Evolutionary conservation across 2,797 vertebrate genomes (phyloP).

Genomic region (Rhinatrema bivittatum): DNA sequence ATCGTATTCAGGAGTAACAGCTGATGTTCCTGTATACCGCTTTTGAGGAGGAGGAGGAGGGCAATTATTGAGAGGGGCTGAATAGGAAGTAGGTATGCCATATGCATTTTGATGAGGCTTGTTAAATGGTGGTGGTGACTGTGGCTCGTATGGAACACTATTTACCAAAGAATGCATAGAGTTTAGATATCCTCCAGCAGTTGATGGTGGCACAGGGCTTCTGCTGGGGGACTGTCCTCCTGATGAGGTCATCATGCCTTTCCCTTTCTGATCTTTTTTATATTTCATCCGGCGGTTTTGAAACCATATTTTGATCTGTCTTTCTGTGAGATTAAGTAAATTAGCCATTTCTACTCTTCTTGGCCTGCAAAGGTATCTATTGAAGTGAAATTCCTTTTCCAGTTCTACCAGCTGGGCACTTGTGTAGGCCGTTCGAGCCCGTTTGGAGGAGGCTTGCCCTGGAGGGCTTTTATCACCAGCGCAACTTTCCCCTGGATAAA

Average conservation of each 20-base stretch:
- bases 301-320: constrained; percentile 99
- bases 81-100: constrained; percentile 81
- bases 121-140: constrained; percentile 85
- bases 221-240: constrained; percentile 90
- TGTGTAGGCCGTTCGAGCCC: constrained; percentile 94
- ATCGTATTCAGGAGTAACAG: constrained; percentile 87
- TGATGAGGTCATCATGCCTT: constrained; percentile 92
- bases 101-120: constrained; percentile 88
- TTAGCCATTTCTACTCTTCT: constrained; percentile 96
- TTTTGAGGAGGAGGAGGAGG: constrained; percentile 88
- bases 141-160: constrained; percentile 87
- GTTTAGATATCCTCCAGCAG: constrained; percentile 81
- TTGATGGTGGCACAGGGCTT: constrained; percentile 68
- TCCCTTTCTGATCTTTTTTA: constrained; percentile 97
- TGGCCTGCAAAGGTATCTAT: constrained; percentile 94
- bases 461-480: constrained; percentile 92
- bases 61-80: constrained; percentile 78
- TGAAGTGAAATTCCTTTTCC: constrained; percentile 98
- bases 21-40: constrained; percentile 78
- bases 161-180: constrained; percentile 96
- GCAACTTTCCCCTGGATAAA: constrained; percentile 86
- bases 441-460: constrained; percentile 85
- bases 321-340: constrained; percentile 92
- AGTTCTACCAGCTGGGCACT: constrained; percentile 97
- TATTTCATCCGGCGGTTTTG: constrained; percentile 98